Evolutionary conservation across 2,113 vertebrate species (phyloP).

Genomic region (Anthoscopus minutus): DNA sequence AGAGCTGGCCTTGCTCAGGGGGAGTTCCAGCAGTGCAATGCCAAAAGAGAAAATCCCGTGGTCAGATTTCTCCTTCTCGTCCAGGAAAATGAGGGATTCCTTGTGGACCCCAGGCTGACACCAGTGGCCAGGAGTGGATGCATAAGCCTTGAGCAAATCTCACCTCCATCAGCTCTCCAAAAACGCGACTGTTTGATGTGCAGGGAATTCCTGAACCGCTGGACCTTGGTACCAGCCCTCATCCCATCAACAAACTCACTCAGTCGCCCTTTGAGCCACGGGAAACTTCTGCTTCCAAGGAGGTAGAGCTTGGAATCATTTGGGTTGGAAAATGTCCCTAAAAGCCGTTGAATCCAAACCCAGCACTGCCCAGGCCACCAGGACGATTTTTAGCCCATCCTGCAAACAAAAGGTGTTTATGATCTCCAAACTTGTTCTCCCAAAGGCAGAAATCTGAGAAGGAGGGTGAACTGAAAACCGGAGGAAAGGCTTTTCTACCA

Average conservation of each 20-base stretch:
- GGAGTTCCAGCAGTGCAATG: too few species aligned
- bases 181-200: too few species aligned
- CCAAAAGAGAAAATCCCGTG: background rate
- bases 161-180: accelerated
- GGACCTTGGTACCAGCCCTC: background rate
- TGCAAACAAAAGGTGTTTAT: background rate
- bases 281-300: accelerated
- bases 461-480: background rate
- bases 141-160: accelerated
- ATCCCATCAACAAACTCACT: accelerated
- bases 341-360: accelerated
- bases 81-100: background rate
- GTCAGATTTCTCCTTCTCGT: accelerated
- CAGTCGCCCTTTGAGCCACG: background rate
- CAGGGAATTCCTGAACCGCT: background rate
- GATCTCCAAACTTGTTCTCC: background rate
- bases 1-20: too few species aligned
- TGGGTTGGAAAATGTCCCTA: background rate
- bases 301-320: accelerated
- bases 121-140: accelerated
- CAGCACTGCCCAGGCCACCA: background rate
- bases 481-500: background rate
- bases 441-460: background rate
- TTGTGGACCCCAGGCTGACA: accelerated
- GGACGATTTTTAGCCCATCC: background rate